phyloP scores from a whole-genome alignment of 2,113 vertebrate species.

The Zosterops pallidus region DNA sequence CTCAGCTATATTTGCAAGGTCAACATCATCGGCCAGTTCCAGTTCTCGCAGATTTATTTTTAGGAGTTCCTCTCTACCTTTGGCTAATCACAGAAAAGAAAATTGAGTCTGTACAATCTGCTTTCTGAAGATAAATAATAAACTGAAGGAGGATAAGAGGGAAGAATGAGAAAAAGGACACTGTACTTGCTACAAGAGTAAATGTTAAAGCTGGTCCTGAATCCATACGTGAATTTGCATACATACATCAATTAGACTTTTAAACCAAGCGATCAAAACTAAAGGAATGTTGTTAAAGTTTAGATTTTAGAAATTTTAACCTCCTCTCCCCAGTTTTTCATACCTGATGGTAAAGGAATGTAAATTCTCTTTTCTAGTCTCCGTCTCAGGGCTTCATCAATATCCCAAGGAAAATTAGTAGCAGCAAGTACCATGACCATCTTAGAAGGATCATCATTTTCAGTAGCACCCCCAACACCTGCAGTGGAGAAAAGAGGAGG shows the following conservation, averaged over 20 bases:
- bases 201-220: neutral
- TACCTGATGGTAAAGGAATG: constrained; percentile 97
- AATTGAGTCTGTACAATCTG: neutral
- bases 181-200: neutral
- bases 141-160: neutral
- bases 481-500: neutral
- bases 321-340: neutral
- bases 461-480: constrained; percentile 94
- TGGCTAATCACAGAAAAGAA: constrained; percentile 73
- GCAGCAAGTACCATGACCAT: constrained; percentile 99
- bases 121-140: neutral
- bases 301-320: neutral
- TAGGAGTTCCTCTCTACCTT: constrained; percentile 91
- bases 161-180: neutral
- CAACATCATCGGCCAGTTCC: constrained; percentile 91
- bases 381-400: constrained; percentile 93
- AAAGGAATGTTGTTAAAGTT: neutral
- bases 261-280: neutral
- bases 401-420: constrained; percentile 99
- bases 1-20: constrained; percentile 90
- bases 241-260: neutral
- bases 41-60: constrained; percentile 92
- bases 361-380: constrained; percentile 97
- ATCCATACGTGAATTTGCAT: neutral
- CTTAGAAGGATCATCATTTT: constrained; percentile 95